These are phyloP conservation scores for Diogma glabrata DNA, from an alignment of 2,888 invertebrate species.

Conservation along the genomic window DNA sequence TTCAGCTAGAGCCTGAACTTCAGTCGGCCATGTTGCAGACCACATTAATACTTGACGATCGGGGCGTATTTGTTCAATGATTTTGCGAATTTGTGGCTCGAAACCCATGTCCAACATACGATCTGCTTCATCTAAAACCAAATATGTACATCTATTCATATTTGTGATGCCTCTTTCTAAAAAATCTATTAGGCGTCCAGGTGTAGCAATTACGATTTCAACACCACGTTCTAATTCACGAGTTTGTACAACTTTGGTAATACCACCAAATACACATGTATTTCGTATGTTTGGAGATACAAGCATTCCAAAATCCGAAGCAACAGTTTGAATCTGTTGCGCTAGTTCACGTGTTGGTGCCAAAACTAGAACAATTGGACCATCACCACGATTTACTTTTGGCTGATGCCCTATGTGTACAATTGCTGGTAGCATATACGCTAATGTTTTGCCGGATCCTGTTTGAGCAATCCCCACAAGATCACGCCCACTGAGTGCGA, in stretches of 20 bases:
- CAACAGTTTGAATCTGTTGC: constrained; percentile 90
- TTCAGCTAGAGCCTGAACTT: constrained; percentile 89
- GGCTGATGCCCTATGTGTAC: constrained; percentile 91
- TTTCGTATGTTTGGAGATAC: constrained; percentile 70
- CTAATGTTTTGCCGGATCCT: constrained; percentile 83
- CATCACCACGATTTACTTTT: constrained; percentile 75
- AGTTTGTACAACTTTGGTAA: constrained; percentile 91
- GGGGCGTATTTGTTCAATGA: constrained; percentile 85
- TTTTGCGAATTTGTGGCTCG: constrained; percentile 91
- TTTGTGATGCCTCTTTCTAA: constrained; percentile 80
- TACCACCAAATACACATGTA: constrained; percentile 96
- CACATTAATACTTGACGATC: constrained; percentile 93
- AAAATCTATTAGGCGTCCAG: constrained; percentile 88
- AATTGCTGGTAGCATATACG: constrained; percentile 88
- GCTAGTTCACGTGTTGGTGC: constrained; percentile 87
- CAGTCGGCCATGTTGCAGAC: constrained; percentile 99
- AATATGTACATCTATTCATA: constrained; percentile 75
- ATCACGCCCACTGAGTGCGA: constrained; percentile 83
- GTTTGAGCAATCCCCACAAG: constrained; percentile 91
- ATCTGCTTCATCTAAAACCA: constrained; percentile 92
- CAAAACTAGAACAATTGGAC: constrained; percentile 84
- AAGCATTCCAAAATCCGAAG: constrained; percentile 78
- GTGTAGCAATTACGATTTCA: constrained; percentile 92
- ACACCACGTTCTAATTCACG: constrained; percentile 81
- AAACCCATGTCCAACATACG: constrained; percentile 98